Base-by-base conservation (phyloP, 2,113 vertebrate species). In the Forbesichthys agassizii region DNA sequence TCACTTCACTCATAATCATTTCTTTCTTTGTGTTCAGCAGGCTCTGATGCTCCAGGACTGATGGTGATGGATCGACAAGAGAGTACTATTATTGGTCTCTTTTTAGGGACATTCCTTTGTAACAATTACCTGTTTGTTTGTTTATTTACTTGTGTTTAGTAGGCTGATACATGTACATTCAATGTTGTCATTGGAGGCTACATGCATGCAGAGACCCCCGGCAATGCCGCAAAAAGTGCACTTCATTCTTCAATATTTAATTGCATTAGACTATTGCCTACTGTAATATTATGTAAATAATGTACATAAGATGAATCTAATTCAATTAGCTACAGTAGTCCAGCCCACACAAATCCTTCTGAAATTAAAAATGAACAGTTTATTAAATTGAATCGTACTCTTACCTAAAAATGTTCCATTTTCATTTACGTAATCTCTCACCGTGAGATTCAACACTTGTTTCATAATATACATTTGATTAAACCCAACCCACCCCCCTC, bases 11-110 rank as follows among this genome's bases (percentile, higher is more conserved):
- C 10, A 33, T 64, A 64, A 18, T 64, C 11, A 27, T 8, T 14
- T 48, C 58, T 64, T 48, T 53, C 48, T 47, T 47, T 64, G 36
- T 42, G 5, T 42, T 42, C 36, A 42, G 36, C 36, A 42, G 36
- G 36, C 36, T 42, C 36, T 42, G 18, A 18, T 11, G 33, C 33
- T 18, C 52, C 33, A 46, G 14, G 59, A 72, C 46, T 49, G 51
- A 67, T 71, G 11, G 33, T 16, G 54, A 54, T 57, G 71, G 61
- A 68, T 64, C 46, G 20, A 59, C 49, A 33, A 16, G 49, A 12
- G 18, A n/a, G 42, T 47, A 12, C 42, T 55, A 71, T 14, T 61
- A 47, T 70, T 52, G 11, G 13, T 12, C 16, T n/a, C 59, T 52
- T 56, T 48, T 72, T 33, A 52, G 47, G n/a, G 46, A 66, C 64